A percentile compares a stretch with the other conserved stretches of the same genome.
These are phyloP conservation scores for Calidris pugnax DNA, from an alignment of 2,113 vertebrate species.

Conservation along the genomic window DNA sequence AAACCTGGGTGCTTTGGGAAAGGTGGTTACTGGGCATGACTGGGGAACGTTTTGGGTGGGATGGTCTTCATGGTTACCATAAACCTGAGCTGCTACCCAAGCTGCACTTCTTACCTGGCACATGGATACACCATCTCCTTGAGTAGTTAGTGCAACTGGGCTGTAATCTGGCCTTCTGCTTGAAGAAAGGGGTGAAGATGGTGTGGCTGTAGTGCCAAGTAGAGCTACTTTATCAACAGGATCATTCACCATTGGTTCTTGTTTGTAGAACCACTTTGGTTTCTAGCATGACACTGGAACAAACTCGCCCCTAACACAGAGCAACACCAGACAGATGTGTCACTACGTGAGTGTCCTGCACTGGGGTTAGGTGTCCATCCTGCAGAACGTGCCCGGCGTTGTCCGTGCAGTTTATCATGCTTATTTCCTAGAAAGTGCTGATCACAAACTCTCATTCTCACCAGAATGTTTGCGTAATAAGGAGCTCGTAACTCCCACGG, in stretches of 20 bases:
- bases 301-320: not conserved
- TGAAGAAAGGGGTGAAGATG: not conserved
- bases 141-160: not conserved
- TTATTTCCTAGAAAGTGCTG: not conserved
- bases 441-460: not conserved
- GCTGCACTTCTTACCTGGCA: not conserved
- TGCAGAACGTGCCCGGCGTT: not conserved
- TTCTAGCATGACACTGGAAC: not conserved
- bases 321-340: not conserved
- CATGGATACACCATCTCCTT: not conserved
- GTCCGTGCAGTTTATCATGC: accelerated
- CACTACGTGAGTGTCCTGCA: accelerated
- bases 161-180: not conserved
- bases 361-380: accelerated
- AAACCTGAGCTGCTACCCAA: not conserved
- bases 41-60: not conserved
- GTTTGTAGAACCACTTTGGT: not conserved
- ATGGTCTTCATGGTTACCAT: not conserved
- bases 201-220: not conserved
- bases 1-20: accelerated
- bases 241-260: not conserved
- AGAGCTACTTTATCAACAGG: not conserved
- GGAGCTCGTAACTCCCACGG: not conserved
- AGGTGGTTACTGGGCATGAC: not conserved
- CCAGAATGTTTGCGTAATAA: not conserved